Base-by-base conservation (phyloP, 2,797 vertebrate genomes). In the Echeneis naucrates region DNA sequence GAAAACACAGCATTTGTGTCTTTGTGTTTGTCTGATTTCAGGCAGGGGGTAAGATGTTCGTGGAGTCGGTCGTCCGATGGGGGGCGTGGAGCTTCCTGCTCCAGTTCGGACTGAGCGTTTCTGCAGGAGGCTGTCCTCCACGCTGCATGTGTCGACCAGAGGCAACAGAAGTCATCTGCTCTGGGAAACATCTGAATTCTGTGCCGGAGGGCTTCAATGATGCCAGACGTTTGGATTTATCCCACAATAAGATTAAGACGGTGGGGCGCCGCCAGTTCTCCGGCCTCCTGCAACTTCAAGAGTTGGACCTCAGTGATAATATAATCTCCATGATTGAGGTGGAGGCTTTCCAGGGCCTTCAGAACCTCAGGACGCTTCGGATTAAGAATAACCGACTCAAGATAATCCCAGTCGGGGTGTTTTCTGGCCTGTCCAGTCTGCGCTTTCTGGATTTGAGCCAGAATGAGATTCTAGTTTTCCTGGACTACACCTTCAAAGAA, bases 381-480 rank as follows among this genome's bases (percentile, higher is more conserved):
- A 87, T 97, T 63, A 93, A 93, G 53, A 93, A 94, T 42, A 98
- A 98, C 79, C 90, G 93, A 2, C 92, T 98, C 23, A 95, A 96
- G 83, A 96, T 97, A 62, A 75, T 98, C 63, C 94, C 95, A 0
- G 95, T 96, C 0, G 96, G 96, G 3, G 92, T 96, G 52, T 97
- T 98, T 67, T 92, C 94, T 0, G 96, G 96, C 5, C 83, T 97
- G 24, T 77, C 94, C 1, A 88, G 82, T 72, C 93, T 97, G 65
- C 93, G 89, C 0, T 81, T 93, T 55, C 87, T 98, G 33, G 96
- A 97, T 71, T 78, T 97, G 57, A 95, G 97, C 60, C 92, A 95
- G 77, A 98, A 98, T 78, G 95, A 97, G 87, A 96, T 98, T 24
- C 94, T 97, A 50, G 94, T 98, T 23, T 95, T 98, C 73, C 88